Evolutionary conservation across 1,140 invertebrate genomes (phyloP).

Genomic region (Nomia melanderi): DNA sequence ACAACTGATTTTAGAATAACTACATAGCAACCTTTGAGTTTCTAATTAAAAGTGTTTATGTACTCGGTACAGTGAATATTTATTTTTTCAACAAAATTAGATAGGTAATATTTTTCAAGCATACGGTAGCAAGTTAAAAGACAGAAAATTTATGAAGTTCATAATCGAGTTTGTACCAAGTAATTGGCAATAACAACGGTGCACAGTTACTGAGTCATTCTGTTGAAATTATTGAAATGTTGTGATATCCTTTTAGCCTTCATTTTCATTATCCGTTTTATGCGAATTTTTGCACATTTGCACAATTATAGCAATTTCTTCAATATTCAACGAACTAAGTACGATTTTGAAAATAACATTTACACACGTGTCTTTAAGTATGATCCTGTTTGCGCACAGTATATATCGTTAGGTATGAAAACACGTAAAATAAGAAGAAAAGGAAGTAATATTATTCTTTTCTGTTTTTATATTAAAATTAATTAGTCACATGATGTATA

Average conservation of each 20-base stretch:
- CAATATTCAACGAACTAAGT: no score
- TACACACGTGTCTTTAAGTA: no score
- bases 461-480: not conserved
- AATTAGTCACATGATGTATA: no score
- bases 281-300: no score
- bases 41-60: not conserved
- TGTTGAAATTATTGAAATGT: no score
- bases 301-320: not conserved
- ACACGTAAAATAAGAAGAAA: not conserved
- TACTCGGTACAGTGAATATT: not conserved
- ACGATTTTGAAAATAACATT: no score
- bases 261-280: no score
- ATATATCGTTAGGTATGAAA: no score
- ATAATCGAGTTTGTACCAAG: not conserved
- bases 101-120: not conserved
- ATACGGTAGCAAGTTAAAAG: not conserved
- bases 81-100: not conserved
- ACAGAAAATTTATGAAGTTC: no score
- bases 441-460: not conserved
- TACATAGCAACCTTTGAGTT: not conserved
- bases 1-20: not conserved
- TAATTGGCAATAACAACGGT: constrained; percentile 6
- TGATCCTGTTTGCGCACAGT: no score
- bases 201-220: not conserved
- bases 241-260: no score